Conservation (phyloP, 2,797 vertebrate species). For the Glossophaga mutica region DNA sequence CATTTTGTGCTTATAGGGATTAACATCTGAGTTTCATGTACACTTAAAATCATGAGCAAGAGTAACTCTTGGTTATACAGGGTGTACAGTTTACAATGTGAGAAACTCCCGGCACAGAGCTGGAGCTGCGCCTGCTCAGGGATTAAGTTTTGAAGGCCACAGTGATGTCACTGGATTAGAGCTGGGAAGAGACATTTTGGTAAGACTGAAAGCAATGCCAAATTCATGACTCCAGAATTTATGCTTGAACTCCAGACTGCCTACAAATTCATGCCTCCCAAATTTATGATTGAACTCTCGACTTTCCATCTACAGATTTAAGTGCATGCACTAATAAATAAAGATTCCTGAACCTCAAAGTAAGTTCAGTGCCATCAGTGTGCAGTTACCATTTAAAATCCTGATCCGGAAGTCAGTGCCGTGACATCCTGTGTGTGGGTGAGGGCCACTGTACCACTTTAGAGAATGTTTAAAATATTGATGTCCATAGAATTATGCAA, state of each 20-base stretch:
- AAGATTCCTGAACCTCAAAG: constrained; percentile 50
- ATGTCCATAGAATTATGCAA: neutral
- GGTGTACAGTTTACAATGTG: constrained; percentile 44
- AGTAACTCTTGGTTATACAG: constrained; percentile 27
- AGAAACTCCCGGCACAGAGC: constrained; percentile 54
- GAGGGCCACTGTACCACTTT: neutral
- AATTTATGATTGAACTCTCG: constrained; percentile 70
- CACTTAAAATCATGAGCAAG: constrained; percentile 3
- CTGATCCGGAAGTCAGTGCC: neutral
- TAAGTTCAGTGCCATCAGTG: constrained; percentile 16
- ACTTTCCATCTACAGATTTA: constrained; percentile 67
- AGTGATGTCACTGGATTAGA: constrained; percentile 71
- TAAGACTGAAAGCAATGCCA: constrained; percentile 66
- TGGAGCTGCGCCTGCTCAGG: constrained; percentile 53
- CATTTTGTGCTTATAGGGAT: constrained; percentile 4
- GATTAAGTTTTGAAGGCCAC: constrained; percentile 66
- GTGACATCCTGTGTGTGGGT: neutral
- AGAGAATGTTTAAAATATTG: constrained; percentile 14
- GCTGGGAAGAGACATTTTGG: constrained; percentile 74
- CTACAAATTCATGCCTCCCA: neutral
- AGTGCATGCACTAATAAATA: constrained; percentile 71
- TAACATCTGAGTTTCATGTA: constrained; percentile 45
- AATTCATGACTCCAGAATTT: constrained; percentile 63
- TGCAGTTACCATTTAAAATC: constrained; percentile 44
- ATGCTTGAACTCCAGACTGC: neutral